These are phyloP conservation scores for Trissolcus basalis DNA, from an alignment of 1,140 invertebrate species.

Conservation along the genomic window DNA sequence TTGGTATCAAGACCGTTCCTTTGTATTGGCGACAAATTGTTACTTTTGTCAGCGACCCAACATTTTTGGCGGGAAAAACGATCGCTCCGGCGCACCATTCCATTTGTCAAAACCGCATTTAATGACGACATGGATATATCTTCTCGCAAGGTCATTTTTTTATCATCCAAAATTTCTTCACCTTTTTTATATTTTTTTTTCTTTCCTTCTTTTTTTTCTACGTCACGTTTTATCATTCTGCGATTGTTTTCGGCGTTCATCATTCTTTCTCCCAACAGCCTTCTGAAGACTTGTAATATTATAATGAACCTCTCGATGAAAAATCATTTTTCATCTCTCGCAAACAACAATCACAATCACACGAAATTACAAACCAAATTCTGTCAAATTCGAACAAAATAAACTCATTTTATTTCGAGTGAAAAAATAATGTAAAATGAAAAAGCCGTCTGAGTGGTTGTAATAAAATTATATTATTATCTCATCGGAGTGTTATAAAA, in stretches of 20 bases:
- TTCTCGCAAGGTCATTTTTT: no score
- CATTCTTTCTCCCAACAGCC: constrained; percentile 42
- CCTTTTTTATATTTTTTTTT: constrained; percentile 4
- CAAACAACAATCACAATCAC: no score
- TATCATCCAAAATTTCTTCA: not conserved
- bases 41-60: constrained; percentile 45
- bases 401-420: no score
- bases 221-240: constrained; percentile 9
- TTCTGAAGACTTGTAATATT: constrained; percentile 50
- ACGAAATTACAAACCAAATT: no score
- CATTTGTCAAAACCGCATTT: no score
- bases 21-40: constrained; percentile 46
- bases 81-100: no score
- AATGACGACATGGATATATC: no score
- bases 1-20: constrained; percentile 15
- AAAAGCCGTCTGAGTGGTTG: no score
- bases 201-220: not conserved
- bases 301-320: constrained; percentile 47
- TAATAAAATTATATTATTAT: no score
- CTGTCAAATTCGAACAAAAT: no score
- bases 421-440: no score
- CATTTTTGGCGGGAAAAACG: constrained; percentile 6
- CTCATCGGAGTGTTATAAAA: no score
- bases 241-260: constrained; percentile 32
- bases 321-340: constrained; percentile 43